Evolutionary conservation across 53 echinoderm and acorn worm genomes (phyloP).

Genomic region (Astropecten irregularis): DNA sequence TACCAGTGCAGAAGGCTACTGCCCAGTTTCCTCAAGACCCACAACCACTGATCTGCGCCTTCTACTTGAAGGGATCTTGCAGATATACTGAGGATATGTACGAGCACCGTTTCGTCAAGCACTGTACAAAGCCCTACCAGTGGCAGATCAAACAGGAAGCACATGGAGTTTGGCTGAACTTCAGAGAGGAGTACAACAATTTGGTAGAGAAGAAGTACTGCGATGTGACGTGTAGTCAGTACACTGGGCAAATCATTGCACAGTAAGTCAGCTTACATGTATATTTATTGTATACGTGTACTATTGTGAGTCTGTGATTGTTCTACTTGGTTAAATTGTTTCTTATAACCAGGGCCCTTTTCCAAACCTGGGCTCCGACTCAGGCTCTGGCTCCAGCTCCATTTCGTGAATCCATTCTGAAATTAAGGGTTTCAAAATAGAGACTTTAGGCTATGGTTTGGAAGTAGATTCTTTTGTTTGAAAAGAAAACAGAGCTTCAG

Average conservation of each 20-base stretch:
- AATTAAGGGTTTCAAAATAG: no score
- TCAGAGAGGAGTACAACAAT: not conserved
- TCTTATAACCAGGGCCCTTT: no score
- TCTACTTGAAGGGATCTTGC: not conserved
- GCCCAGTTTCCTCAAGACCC: no score
- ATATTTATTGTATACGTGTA: not conserved
- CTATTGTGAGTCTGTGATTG: no score
- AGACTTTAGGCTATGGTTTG: no score
- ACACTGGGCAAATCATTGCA: not conserved
- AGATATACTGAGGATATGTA: not conserved
- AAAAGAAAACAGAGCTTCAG: no score
- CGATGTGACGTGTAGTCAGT: not conserved
- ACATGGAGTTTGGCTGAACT: not conserved
- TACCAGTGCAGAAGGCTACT: no score
- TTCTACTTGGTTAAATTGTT: no score
- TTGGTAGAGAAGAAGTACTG: slow-evolving; percentile 30
- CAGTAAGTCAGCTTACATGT: not conserved
- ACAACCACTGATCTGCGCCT: not conserved
- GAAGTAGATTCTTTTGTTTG: no score
- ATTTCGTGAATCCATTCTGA: no score
- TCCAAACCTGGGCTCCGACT: no score
- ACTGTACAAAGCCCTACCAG: slow-evolving; percentile 17
- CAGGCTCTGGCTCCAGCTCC: no score
- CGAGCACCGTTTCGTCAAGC: not conserved
- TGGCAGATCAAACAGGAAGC: slow-evolving; percentile 23